Evolutionary conservation across 2,113 vertebrate species (phyloP), one percentile per base, ranked within the genome.

Genomic region (Coturnix japonica): DNA sequence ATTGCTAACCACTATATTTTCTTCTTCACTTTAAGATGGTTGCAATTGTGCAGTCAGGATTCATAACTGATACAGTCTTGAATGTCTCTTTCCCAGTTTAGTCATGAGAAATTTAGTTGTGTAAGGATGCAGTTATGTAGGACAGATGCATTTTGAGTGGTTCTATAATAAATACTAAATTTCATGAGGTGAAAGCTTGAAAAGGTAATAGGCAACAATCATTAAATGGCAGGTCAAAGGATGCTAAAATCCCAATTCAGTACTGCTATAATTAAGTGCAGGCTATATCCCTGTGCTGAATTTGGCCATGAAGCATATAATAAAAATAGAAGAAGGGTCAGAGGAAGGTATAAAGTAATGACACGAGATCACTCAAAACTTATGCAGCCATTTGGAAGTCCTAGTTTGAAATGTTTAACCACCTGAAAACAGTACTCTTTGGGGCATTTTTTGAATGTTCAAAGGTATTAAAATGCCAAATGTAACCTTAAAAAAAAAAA

Each of bases 251-350:
- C 7, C 69, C 60, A 51, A 17, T 76, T 96, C 78, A 56, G 33
- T 51, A 10, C 30, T 60, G 31, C 11, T 85, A 47, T 65, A 63
- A 7, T 43, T 84, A 85, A 70, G 11, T 44, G 13, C 33, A 63
- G 31, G 7, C 17, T 85, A 33, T 76, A 56, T 89, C 90, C 12
- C 19, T 77, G 51, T 47, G 28, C 56, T 92, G 84, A 87, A 92
- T 92, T 82, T 80, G 84, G 13, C 33, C 59, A 79, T 1, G 9
- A 85, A 90, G 76, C 6, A 23, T 46, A 17, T 1, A 44, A 63
- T 60, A 70, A 93, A 91, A 90, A 76, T 63, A 87, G 66, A 84
- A 80, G 4, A 75, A 93, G 30, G 56, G 66, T 70, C 81, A 91
- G 31, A 87, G 49, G 5, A 92, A 94, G 19, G 19, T 92, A 28